phyloP scores from a whole-genome alignment of 1,140 invertebrate species.

The Trichonephila clavata region DNA sequence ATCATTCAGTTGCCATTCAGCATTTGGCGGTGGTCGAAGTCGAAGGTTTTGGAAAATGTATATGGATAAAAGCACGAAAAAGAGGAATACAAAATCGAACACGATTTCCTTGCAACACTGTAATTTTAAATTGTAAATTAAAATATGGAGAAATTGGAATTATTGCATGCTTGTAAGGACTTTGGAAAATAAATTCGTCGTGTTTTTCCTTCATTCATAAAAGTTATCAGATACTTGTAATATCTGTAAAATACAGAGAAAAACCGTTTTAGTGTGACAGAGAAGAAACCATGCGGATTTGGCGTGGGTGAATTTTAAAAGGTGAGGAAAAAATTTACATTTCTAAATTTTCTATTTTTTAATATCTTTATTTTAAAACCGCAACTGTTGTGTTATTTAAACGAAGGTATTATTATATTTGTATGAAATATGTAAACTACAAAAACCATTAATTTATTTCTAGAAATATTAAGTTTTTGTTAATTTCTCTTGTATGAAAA shows the following conservation, averaged over 20 bases:
- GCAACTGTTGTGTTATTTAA: too few relatives aligned
- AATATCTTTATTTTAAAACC: too few relatives aligned
- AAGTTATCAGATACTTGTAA: conserved; percentile 1
- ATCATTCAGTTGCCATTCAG: conserved; percentile 49
- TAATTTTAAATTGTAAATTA: neutral
- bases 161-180: neutral
- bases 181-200: neutral
- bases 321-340: conserved; percentile 46
- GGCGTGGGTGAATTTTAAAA: conserved; percentile 34
- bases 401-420: too few relatives aligned
- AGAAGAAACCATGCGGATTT: conserved; percentile 69
- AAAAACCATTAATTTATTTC: too few relatives aligned
- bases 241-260: conserved; percentile 36
- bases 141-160: neutral
- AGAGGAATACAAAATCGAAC: conserved; percentile 17
- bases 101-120: neutral
- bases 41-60: neutral
- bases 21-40: neutral
- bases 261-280: conserved; percentile 33
- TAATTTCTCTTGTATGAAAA: too few relatives aligned
- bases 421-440: too few relatives aligned
- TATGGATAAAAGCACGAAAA: neutral
- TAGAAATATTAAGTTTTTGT: too few relatives aligned
- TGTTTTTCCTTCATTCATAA: neutral
- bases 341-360: neutral